Evolutionary conservation across 2,797 vertebrate species (phyloP), one percentile per base, ranked within the genome.

Genomic region (Chelon labrosus): DNA sequence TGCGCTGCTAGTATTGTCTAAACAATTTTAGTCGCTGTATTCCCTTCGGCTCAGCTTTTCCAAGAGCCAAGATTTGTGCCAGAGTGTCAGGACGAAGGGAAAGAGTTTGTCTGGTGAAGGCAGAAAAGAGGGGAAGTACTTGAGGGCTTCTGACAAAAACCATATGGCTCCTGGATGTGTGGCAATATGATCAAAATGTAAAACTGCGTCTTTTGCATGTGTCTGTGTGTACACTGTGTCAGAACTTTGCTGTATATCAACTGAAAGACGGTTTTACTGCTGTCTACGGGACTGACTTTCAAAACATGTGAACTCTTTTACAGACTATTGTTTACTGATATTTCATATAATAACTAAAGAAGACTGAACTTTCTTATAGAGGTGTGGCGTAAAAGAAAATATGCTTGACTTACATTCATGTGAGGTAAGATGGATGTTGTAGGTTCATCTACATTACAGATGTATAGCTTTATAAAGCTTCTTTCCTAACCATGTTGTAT

Each of bases 1-100:
- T 84, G 87, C 69, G 22, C 85, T 85, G 79, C 74, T 46, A 90
- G 87, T 74, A 89, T 89, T 87, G 84, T 89, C 88, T 91, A 92
- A 91, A 92, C 90, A 88, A 79, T 88, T 91, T 89, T 57, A 87
- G 88, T 89, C 81, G 59, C 83, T 82, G 52, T 83, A 80, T 90
- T 92, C 89, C 84, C 81, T 56, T 35, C 42, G 79, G 90, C 88
- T 83, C 76, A 77, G 74, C 49, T 10, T 84, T 91, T 91, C 86
- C 80, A 82, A 80, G 85, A 83, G 82, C 56, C 65, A 64, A 35
- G 77, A 84, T 89, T 85, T 86, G 89, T 87, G 85, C 78, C 87
- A 69, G 66, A 81, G 81, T 82, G 82, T 88, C 85, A 86, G 77
- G 81, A 82, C 69, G 14, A 14, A 19, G 66, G 56, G 65, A 77